These are phyloP conservation scores for Myripristis jacobus DNA, from an alignment of 2,797 vertebrate species.

Conservation along the genomic window DNA sequence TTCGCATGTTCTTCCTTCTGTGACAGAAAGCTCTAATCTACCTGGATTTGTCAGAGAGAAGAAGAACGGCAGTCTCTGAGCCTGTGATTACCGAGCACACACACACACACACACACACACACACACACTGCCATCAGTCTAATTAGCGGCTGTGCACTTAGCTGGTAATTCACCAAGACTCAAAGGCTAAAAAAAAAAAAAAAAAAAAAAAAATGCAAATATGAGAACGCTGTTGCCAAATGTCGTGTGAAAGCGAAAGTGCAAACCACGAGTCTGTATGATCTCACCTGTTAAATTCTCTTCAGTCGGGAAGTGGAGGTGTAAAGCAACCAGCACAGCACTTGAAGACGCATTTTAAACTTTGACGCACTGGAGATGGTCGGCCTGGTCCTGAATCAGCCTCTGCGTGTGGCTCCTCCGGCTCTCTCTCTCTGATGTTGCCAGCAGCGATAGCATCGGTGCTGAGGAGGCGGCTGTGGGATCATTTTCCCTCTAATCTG, in stretches of 20 bases:
- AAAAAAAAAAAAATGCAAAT: not conserved
- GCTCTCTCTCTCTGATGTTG: slow-evolving; percentile 22
- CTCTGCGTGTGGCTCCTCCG: too few species aligned
- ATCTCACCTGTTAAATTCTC: slow-evolving; percentile 3
- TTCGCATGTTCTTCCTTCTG: slow-evolving; percentile 37
- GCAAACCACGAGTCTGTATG: slow-evolving; percentile 22
- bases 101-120: slow-evolving; percentile 3
- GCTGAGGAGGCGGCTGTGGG: slow-evolving; percentile 28
- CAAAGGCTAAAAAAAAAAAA: slow-evolving; percentile 5
- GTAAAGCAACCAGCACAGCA: slow-evolving; percentile 16
- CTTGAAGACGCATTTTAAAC: slow-evolving; percentile 9
- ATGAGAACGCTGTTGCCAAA: slow-evolving; percentile 1
- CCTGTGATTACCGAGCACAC: too few species aligned
- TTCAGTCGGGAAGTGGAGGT: not conserved
- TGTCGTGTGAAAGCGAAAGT: not conserved
- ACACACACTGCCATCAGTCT: not conserved
- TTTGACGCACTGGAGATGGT: too few species aligned
- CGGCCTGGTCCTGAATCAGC: too few species aligned
- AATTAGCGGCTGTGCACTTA: not conserved
- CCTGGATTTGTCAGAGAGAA: slow-evolving; percentile 48
- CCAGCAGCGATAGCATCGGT: slow-evolving; percentile 45
- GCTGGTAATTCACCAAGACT: not conserved
- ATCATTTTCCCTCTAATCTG: slow-evolving; percentile 18
- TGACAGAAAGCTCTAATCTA: slow-evolving; percentile 57
- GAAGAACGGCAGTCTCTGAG: slow-evolving; percentile 20